These are phyloP conservation scores for Heliconius ismenius DNA, from an alignment of 2,888 invertebrate genomes.

Conservation along the genomic window DNA sequence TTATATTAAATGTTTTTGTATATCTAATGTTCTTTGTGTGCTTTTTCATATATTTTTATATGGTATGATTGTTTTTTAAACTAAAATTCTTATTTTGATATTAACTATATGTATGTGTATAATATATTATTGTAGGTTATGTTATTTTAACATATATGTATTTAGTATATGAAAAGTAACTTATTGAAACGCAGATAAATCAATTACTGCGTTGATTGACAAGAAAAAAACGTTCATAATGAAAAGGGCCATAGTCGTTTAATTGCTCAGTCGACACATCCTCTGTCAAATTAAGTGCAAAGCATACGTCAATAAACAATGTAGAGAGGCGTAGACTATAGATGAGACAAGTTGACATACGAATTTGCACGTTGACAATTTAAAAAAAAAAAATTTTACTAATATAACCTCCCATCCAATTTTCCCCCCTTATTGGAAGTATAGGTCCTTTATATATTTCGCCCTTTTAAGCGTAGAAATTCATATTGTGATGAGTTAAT, in stretches of 20 bases:
- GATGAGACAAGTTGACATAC: conserved; percentile 25
- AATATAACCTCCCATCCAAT: no score
- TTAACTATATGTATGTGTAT: neutral
- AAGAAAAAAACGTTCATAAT: conserved; percentile 26
- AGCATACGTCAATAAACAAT: conserved; percentile 52
- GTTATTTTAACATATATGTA: neutral
- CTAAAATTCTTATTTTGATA: neutral
- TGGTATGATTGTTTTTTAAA: neutral
- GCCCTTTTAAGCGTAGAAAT: neutral
- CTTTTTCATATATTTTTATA: neutral
- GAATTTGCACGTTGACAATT: no score
- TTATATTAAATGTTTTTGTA: neutral
- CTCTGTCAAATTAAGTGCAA: conserved; percentile 51
- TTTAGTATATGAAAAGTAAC: neutral
- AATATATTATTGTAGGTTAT: neutral
- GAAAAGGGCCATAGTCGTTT: conserved; percentile 24
- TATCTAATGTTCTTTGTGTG: neutral
- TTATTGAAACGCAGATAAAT: neutral
- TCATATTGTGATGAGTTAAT: neutral
- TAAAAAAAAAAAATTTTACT: no score
- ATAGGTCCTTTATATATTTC: neutral
- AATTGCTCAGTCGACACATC: conserved; percentile 42
- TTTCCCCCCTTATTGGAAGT: neutral
- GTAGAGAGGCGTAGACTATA: conserved; percentile 15
- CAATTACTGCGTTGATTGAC: conserved; percentile 24